Conservation (phyloP, 2,888 invertebrate genomes). For the Crocallis elinguaria region DNA sequence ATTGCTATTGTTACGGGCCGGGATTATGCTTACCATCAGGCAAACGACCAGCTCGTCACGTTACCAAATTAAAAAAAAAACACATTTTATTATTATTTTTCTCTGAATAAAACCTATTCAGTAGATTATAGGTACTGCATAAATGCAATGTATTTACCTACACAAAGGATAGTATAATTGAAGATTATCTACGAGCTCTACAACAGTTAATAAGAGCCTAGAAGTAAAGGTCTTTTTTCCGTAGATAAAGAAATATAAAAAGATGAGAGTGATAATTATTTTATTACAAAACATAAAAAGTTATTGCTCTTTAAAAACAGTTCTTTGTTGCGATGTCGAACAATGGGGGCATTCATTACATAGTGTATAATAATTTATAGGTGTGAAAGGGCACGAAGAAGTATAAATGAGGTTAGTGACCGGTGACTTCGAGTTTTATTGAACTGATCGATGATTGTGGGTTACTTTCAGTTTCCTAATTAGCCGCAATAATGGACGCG, state of each 20-base stretch:
- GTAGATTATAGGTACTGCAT: too few species aligned
- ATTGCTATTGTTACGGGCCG: too few species aligned
- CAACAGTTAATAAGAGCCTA: too few species aligned
- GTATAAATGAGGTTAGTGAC: constrained; percentile 35
- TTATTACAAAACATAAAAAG: constrained; percentile 36
- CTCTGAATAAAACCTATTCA: too few species aligned
- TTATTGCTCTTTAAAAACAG: constrained; percentile 33
- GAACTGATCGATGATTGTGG: not conserved
- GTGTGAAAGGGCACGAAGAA: constrained; percentile 42
- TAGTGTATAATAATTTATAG: constrained; percentile 45
- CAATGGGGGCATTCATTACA: constrained; percentile 54
- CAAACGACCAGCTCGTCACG: too few species aligned
- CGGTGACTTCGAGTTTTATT: constrained; percentile 6
- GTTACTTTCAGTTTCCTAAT: not conserved
- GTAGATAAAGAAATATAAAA: not conserved
- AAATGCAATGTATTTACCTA: too few species aligned
- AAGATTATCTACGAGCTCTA: too few species aligned
- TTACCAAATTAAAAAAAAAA: too few species aligned
- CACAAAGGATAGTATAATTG: too few species aligned
- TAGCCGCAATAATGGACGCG: not conserved
- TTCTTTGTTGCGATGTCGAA: constrained; percentile 45
- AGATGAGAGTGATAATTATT: constrained; percentile 15
- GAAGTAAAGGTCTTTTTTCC: too few species aligned
- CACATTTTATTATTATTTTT: too few species aligned
- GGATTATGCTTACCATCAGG: too few species aligned